Base-by-base conservation (phyloP, 2,113 vertebrate genomes). In the Centropristis striata region DNA sequence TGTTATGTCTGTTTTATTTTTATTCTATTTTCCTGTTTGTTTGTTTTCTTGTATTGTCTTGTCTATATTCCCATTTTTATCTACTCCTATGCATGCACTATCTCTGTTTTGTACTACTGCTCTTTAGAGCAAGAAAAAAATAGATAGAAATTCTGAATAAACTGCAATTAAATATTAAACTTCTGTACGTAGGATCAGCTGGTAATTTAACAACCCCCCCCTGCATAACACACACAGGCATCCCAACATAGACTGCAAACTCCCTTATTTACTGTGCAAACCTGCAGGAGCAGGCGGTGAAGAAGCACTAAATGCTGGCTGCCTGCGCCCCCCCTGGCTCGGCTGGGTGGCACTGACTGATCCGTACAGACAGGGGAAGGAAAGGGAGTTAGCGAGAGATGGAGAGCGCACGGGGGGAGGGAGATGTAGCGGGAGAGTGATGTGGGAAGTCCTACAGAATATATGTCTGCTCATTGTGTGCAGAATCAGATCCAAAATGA, bases 341-440 rank as follows among this genome's bases (percentile, higher is more conserved):
- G 84, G 79, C 79, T 89, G 63, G 61, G 64, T 78, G 81, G 78
- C 69, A 61, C 55, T 92, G 90, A 93, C 87, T 84, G 86, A 92
- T 93, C 82, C 72, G 46, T 84, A 80, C 65, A 87, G 88, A 90
- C 86, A 88, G 73, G 79, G 51, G 77, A 85, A 80, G 88, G 64
- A 84, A 87, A 78, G 79, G 71, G 63, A 73, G 59, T 32, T 49
- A 61, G 75, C 8, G 18, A 61, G 69, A 44, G 88, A 82, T 79
- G 76, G 57, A 71, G 55, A 67, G 69, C 66, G 55, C 44, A 65
- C 60, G 64, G 73, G 73, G 71, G 85, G 70, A 81, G 81, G 55
- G 71, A 53, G 41, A 63, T 85, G 58, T 25, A 77, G 66, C 55
- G 28, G 60, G 21, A 57, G 46, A 85, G 65, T 27, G 65, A 75